A percentile compares a stretch with the other conserved stretches of the same genome.
Evolutionary conservation across 2,888 invertebrate genomes (phyloP).

Genomic region (Allolobophora icterica): DNA sequence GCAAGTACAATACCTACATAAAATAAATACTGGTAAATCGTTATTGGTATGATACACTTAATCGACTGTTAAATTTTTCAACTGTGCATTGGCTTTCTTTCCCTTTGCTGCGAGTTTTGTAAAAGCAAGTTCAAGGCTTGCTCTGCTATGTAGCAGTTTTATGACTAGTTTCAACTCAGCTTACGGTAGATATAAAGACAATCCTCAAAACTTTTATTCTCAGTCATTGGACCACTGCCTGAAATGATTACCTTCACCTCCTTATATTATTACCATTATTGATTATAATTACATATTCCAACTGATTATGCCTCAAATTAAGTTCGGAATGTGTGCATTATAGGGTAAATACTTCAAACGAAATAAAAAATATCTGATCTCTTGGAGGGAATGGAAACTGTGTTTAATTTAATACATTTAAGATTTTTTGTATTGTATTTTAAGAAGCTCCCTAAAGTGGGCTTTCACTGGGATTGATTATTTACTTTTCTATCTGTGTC

Average conservation of each 20-base stretch:
- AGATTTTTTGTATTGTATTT: neutral
- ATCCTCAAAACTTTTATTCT: neutral
- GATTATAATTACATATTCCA: neutral
- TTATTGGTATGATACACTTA: neutral
- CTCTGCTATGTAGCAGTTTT: neutral
- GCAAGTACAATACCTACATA: neutral
- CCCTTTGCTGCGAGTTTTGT: neutral
- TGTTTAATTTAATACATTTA: neutral
- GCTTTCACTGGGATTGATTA: neutral
- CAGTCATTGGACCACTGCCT: neutral
- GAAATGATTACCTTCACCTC: neutral
- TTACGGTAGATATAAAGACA: neutral
- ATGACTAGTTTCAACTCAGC: neutral
- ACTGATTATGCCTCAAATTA: neutral
- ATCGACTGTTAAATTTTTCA: too few species aligned
- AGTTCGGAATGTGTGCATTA: neutral
- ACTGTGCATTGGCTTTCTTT: neutral
- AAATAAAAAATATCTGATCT: neutral
- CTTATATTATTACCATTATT: neutral
- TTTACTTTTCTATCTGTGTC: conserved; percentile 11
- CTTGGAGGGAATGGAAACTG: too few species aligned
- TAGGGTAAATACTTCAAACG: neutral
- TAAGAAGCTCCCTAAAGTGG: neutral
- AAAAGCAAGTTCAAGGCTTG: neutral
- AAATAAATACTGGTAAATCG: neutral